Evolutionary conservation across 2,113 vertebrate species (phyloP), one percentile per base, ranked within the genome.

Genomic region (Erpornis zantholeuca): DNA sequence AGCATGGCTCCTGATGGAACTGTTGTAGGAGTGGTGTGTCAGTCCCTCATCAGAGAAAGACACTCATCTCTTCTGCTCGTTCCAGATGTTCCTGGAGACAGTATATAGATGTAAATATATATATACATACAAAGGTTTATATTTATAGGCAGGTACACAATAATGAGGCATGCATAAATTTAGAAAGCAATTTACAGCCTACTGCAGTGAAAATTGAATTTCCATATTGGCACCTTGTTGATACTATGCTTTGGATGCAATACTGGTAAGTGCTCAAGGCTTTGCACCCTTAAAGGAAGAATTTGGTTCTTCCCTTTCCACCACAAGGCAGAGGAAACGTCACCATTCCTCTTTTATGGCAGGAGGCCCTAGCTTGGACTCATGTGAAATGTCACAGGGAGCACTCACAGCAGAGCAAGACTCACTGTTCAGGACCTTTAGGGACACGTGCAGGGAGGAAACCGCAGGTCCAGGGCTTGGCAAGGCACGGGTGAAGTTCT

Each of bases 401-500:
- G 7, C 13, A n/a, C 28, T 53, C 56, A 11, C 11, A 9, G 31
- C 12, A 75, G 38, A 75, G 52, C 31, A 33, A 80, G 66, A 31
- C 17, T 69, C 0, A 0, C 17, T 9, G 3, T 25, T 76, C 35
- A 29, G 38, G 21, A 92, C 25, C 22, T 72, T 85, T 66, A 44
- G 65, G 36, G 52, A 33, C 20, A 3, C 0, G 0, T 21, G 35
- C 0, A 2, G 38, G 27, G 31, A 45, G 13, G n/a, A 69, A 69
- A 29, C 6, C 10, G 2, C 31, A 45, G 27, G 20, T 5, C 3
- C 31, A 11, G 13, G 42, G 15, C 35, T 82, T 3, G 20, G 47
- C 54, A 69, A 52, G 27, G 31, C 23, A 35, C 8, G 9, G 25
- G 2, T 88, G 23, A 91, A 57, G 35, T 2, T 35, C 54, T 64